Evolutionary conservation across 64 coral and sea anemone species (phyloP), one percentile per base, ranked within the genome.

Genomic region (Stichodactyla mertensii): DNA sequence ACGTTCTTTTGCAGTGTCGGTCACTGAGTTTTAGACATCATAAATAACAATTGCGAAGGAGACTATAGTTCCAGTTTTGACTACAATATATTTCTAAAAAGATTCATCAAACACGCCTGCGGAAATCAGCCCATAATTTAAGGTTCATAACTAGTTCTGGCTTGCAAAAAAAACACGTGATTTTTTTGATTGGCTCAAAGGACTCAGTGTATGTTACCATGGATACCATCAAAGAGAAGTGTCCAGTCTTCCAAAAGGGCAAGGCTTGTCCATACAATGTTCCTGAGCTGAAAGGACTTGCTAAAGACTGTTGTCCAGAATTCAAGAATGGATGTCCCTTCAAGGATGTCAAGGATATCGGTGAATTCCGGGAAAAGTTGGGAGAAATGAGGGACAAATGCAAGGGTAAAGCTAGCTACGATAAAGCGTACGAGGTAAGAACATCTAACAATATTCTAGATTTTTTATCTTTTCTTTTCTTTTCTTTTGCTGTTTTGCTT

Each of bases 311-410:
- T 26, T 88, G 86, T 58, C 86, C 86, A 23, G 69, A 55, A 14
- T 88, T 88, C 55, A 88, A 88, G 23, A 16, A 88, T 52, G 74
- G 74, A 64, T 88, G 86, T 79, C 86, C 86, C 6, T 88, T 88
- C 28, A 78, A 88, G 55, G 36, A 88, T 26, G 67, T 52, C 20
- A 55, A 77, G 52, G 22, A 11, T 55, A 24, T 77, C 55, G 51
- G 26, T 23, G 67, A 62, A 27, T 85, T 85, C 11, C 18, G 27
- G 12, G 16, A 45, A 54, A 54, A 87, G 52, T 10, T 87, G 13
- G 64, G 27, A 9, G 20, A 87, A 22, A 87, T 87, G 86, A 87
- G 74, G 55, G 64, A 69, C 53, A 36, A 87, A 51, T 79, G 86
- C 70, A 31, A 55, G 7, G 86, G 26, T 13, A 89, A 81, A 83